Evolutionary conservation across 1,140 invertebrate species (phyloP).

Genomic region (Battus philenor): DNA sequence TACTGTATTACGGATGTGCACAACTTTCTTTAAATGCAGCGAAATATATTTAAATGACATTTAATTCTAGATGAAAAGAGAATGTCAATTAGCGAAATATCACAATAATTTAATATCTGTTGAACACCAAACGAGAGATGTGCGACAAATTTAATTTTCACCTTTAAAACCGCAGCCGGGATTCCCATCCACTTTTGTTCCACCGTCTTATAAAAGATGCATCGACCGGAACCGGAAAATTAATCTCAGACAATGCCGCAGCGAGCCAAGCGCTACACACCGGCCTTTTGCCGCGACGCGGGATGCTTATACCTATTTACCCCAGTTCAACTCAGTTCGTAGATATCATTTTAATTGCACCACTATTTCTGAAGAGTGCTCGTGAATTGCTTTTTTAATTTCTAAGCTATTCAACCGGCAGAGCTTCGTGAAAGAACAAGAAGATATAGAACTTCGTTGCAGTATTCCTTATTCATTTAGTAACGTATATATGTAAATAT

Average conservation of each 20-base stretch:
- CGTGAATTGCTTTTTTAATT: not conserved
- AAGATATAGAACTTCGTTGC: no score
- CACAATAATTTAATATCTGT: conserved; percentile 5
- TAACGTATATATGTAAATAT: no score
- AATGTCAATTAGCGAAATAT: conserved; percentile 26
- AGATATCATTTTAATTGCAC: conserved; percentile 11
- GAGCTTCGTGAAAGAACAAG: no score
- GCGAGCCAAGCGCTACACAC: conserved; percentile 34
- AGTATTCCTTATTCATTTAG: no score
- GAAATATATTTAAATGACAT: no score
- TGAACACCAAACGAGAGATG: conserved; percentile 11
- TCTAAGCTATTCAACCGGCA: not conserved
- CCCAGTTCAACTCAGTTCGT: conserved; percentile 1
- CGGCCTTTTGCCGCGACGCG: not conserved
- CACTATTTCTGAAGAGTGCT: not conserved
- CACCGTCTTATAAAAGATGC: conserved; percentile 67
- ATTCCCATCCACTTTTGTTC: conserved; percentile 45
- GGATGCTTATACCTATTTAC: conserved; percentile 5
- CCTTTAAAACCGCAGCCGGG: conserved; percentile 30
- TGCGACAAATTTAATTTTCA: conserved; percentile 36
- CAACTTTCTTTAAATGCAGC: no score
- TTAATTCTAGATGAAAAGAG: no score
- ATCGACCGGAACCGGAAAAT: conserved; percentile 63
- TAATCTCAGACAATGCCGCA: conserved; percentile 59
- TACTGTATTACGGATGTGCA: no score